A percentile compares a stretch with the other conserved stretches of the same genome.
phyloP scores from a whole-genome alignment of 2,113 vertebrate genomes.

The Morone chrysops region DNA sequence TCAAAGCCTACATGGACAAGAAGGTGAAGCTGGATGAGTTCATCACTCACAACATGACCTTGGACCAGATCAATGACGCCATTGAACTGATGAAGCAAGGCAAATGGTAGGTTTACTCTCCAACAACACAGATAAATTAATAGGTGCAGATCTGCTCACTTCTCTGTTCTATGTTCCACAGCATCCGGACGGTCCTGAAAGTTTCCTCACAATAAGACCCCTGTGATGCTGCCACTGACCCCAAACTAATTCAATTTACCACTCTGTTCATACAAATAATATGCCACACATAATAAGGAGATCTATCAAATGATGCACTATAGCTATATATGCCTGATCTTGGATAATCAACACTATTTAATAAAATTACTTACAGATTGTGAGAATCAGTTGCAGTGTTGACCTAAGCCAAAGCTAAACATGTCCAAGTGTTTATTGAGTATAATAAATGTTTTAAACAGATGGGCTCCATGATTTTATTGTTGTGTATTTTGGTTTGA shows the following conservation, averaged over 20 bases:
- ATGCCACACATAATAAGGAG: neutral
- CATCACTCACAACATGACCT: conserved; percentile 83
- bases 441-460: conserved; percentile 16
- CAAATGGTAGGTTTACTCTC: conserved; percentile 78
- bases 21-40: conserved; percentile 85
- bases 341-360: neutral
- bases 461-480: neutral
- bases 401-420: neutral
- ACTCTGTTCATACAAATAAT: neutral
- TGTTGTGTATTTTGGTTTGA: conserved; percentile 8
- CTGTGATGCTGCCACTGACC: neutral
- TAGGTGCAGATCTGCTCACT: neutral
- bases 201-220: conserved; percentile 74
- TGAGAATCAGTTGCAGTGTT: neutral
- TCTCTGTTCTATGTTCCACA: conserved; percentile 71
- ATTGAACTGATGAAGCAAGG: conserved; percentile 84
- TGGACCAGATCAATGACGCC: conserved; percentile 85
- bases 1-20: conserved; percentile 83
- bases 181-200: conserved; percentile 89
- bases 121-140: neutral
- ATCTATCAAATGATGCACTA: neutral
- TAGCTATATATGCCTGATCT: neutral
- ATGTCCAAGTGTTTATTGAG: conserved; percentile 4
- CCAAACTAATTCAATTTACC: neutral
- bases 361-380: neutral